A percentile compares a stretch with the other conserved stretches of the same genome.
Conservation (phyloP, 1,140 invertebrate species). For the Episyrphus balteatus region DNA sequence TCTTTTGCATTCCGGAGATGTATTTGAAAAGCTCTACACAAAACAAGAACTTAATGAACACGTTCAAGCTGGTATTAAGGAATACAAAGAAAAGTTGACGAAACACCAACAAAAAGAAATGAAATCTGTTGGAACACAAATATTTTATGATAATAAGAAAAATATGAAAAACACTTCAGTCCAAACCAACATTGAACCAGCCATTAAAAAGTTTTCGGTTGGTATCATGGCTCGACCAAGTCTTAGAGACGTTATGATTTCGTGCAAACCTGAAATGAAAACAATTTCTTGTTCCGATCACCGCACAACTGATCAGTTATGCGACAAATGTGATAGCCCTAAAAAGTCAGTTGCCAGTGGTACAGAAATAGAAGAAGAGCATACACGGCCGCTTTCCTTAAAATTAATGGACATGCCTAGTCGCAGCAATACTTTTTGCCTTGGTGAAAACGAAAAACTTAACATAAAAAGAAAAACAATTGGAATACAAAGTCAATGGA, state of each 20-base stretch:
- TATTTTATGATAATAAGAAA: no score
- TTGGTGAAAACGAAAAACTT: conserved; percentile 24
- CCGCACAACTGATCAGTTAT: conserved; percentile 37
- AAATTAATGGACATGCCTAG: conserved; percentile 11
- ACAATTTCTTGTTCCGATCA: conserved; percentile 40
- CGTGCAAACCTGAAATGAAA: conserved; percentile 33
- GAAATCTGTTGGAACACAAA: background rate
- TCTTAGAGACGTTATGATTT: conserved; percentile 30
- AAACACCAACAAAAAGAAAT: conserved; percentile 14
- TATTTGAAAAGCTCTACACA: conserved; percentile 17
- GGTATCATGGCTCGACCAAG: conserved; percentile 18
- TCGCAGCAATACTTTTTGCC: conserved; percentile 30
- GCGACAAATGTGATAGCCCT: conserved; percentile 39
- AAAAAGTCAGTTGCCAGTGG: conserved; percentile 39
- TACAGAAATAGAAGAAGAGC: conserved; percentile 21
- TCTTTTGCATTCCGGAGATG: background rate
- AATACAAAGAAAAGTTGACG: conserved; percentile 8
- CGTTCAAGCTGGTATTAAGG: conserved; percentile 13
- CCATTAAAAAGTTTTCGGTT: conserved; percentile 15
- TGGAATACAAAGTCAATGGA: conserved; percentile 14
- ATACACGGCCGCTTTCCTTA: conserved; percentile 3
- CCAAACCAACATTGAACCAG: conserved; percentile 26
- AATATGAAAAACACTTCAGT: background rate
- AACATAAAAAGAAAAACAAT: conserved; percentile 18
- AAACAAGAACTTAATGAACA: conserved; percentile 18